These are phyloP conservation scores for Geococcyx californianus DNA, from an alignment of 2,113 vertebrate genomes.

Conservation along the genomic window DNA sequence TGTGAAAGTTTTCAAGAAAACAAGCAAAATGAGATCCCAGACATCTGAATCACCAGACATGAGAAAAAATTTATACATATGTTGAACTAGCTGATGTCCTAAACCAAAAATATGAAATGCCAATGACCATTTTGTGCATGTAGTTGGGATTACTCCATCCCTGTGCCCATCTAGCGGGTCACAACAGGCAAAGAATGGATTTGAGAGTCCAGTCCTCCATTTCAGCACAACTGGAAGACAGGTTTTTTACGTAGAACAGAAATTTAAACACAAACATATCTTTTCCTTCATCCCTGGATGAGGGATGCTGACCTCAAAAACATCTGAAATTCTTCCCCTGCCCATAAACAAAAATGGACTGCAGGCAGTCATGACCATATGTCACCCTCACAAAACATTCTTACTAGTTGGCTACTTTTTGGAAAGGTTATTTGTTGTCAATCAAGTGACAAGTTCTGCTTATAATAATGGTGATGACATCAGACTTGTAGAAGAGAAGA, in stretches of 20 bases:
- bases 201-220: neutral
- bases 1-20: constrained; percentile 54
- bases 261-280: neutral
- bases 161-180: neutral
- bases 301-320: constrained; percentile 30
- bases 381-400: constrained; percentile 20
- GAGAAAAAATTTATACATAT: neutral
- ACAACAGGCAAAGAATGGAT: neutral
- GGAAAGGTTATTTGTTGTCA: constrained; percentile 44
- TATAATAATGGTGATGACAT: constrained; percentile 64
- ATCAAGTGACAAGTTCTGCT: constrained; percentile 43
- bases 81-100: constrained; percentile 18
- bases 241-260: neutral
- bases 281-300: neutral
- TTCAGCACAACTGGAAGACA: neutral
- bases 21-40: constrained; percentile 55
- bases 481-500: constrained; percentile 30
- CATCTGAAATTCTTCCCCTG: constrained; percentile 31
- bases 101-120: neutral
- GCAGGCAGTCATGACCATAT: neutral
- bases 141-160: neutral
- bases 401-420: constrained; percentile 31
- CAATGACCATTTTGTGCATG: neutral
- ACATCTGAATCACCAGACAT: constrained; percentile 64
- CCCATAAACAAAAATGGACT: constrained; percentile 44